Evolutionary conservation across 2,888 invertebrate species (phyloP), one percentile per base, ranked within the genome.

Genomic region (Conus canariensis): DNA sequence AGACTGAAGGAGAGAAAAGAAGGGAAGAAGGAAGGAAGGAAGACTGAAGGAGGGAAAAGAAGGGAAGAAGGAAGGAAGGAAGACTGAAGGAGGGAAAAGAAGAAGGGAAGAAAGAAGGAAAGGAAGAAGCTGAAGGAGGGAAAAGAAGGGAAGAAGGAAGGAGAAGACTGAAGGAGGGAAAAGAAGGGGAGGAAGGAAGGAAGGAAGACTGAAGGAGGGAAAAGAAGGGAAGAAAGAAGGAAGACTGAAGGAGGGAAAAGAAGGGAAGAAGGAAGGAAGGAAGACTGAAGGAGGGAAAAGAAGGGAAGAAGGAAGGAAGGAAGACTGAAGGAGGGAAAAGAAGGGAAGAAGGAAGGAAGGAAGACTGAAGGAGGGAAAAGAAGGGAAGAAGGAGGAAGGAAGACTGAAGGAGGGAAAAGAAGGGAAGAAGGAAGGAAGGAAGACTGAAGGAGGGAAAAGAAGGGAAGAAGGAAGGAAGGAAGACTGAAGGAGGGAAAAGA

Each of bases 51-150:
- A 45, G 30, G 45, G 82, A 45, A 12, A 14, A 12, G 12, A 12
- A 45, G 80, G 45, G 45, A 45, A 82, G 80, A 82, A 64, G 64
- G 80, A 82, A 45, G 45, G 80, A 82, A 45, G 45, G 80, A 82
- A 7, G 45, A 45, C 30, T 30, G 10, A 30, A 80, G 80, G 25
- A 30, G 25, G 80, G 25, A 30, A 80, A 64, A 64, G 19, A 30
- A 80, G 80, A 80, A 30, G 25, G 80, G 25, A 30, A 80, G 80
- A 80, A 30, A 80, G 80, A 80, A 30, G 25, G 80, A 60, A 80
- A 30, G 25, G 80, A 80, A 30, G 25, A 30, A n/a, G n/a, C 6
- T 6, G 25, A 9, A 80, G 16, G 9, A 9, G 25, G 10, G 14
- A 45, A 82, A 3, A 82, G 74, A 74, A 4, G n/a, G 74, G n/a